Conservation (phyloP, 1,140 invertebrate genomes). For the Macrocentrus cingulum region DNA sequence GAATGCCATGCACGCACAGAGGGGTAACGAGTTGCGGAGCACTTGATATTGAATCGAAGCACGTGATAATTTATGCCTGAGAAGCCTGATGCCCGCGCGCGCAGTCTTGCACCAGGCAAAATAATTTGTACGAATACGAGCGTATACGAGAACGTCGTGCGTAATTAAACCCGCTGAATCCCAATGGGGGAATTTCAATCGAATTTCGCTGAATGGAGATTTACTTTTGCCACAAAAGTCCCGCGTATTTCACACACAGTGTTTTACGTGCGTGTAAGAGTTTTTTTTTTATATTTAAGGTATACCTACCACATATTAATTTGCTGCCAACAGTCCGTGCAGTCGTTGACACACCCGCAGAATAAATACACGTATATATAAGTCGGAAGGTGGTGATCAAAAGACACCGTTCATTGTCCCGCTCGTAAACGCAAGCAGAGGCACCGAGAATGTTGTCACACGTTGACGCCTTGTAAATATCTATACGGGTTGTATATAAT, state of each 20-base stretch:
- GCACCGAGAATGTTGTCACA: conserved; percentile 36
- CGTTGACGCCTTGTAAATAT: not conserved
- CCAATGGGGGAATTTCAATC: conserved; percentile 5
- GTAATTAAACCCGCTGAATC: conserved; percentile 11
- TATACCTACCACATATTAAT: not conserved
- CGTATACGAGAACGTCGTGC: conserved; percentile 1
- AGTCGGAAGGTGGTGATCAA: conserved; percentile 48
- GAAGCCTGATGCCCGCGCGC: conserved; percentile 5
- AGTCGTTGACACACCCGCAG: conserved; percentile 14
- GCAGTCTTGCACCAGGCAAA: not conserved
- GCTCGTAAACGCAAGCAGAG: conserved; percentile 19
- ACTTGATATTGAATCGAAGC: conserved; percentile 32
- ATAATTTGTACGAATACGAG: conserved; percentile 1
- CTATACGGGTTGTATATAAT: not conserved
- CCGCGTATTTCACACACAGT: not conserved
- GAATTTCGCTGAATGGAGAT: not conserved
- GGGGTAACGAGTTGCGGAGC: conserved; percentile 23
- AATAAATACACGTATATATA: conserved; percentile 46
- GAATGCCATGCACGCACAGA: conserved; percentile 24
- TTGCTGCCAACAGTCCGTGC: not conserved
- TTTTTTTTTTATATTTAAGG: not conserved
- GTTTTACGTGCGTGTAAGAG: not conserved
- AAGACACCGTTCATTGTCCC: conserved; percentile 45
- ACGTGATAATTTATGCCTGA: conserved; percentile 30
- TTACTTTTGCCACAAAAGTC: not conserved